Base-by-base conservation (phyloP, 2,888 invertebrate species). In the Cephus rjabovi region DNA sequence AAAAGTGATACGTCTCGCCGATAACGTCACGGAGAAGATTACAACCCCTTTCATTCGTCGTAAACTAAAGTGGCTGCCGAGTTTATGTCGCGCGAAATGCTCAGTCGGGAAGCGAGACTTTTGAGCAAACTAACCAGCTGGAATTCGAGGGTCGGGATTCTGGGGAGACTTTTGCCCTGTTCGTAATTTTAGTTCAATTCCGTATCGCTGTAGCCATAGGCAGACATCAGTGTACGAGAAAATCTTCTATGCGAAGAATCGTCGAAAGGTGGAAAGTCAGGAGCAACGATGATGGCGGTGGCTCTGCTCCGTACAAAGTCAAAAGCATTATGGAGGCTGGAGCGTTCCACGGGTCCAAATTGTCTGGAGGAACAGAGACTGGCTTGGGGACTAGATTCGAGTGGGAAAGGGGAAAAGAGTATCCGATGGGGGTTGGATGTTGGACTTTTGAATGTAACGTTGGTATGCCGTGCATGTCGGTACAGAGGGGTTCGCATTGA, bases 401-500 rank as follows among this genome's bases (percentile, higher is more conserved):
- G 33, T 11, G 71, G 9, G 23, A 30, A 34, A 30, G 23, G 56
- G 56, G 9, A 56, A 56, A 23, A 23, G 56, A 56, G 56, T 56
- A 56, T 30, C 30, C 1, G 71, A 34, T 12, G 1, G 56, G 23
- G 23, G 23, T 56, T 56, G 56, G 56, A 9, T 9, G 56, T 56
- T 56, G 56, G 56, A 56, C 15, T 56, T 6, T 56, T 56, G 56
- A 23, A 9, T 56, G 56, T 82, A 79, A 78, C 81, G 77, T 81
- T 82, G 84, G 83, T 85, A 85, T 86, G 85, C 83, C 81, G 83
- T 85, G 85, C 86, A 86, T 81, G 89, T 90, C 88, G 89, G 89
- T 90, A 90, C 86, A 88, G 87, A 87, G 89, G 90, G 83, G 86
- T 89, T 83, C 89, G 87, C 91, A 91, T 91, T 90, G 91, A 91